These are phyloP conservation scores for Zosterops lateralis DNA, from an alignment of 2,113 vertebrate species.

Conservation along the genomic window DNA sequence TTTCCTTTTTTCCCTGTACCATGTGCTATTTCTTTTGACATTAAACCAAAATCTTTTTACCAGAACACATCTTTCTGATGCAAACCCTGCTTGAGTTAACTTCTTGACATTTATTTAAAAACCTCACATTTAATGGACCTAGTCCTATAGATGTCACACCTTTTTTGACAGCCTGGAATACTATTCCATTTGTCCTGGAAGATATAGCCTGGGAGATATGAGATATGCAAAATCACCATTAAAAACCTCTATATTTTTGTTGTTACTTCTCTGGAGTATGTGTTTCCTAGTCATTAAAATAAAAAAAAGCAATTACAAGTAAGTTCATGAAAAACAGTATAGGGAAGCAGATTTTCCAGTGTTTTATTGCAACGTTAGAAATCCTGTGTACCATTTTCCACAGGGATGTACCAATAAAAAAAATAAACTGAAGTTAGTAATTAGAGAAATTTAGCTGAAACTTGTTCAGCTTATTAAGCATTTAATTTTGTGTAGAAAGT, in stretches of 20 bases:
- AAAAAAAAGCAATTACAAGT: background rate
- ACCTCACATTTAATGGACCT: background rate
- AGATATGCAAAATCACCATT: background rate
- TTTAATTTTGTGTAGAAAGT: slow-evolving; percentile 22
- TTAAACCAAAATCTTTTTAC: background rate
- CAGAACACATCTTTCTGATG: background rate
- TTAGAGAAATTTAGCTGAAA: slow-evolving; percentile 21
- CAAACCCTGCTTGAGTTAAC: background rate
- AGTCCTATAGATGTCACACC: background rate
- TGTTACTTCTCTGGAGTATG: background rate
- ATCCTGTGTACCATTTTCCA: background rate
- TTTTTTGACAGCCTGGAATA: background rate
- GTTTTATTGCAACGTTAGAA: background rate
- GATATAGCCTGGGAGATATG: background rate
- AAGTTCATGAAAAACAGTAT: background rate
- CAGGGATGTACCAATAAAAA: background rate
- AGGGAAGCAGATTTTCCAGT: background rate
- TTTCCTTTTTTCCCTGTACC: background rate
- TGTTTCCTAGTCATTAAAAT: background rate
- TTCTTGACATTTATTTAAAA: background rate
- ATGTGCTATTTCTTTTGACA: background rate
- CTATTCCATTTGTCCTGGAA: background rate
- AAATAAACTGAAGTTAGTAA: background rate
- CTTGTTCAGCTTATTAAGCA: slow-evolving; percentile 30
- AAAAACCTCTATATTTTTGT: background rate